phyloP scores from a whole-genome alignment of 2,113 vertebrate genomes.

The Varanus komodoensis region DNA sequence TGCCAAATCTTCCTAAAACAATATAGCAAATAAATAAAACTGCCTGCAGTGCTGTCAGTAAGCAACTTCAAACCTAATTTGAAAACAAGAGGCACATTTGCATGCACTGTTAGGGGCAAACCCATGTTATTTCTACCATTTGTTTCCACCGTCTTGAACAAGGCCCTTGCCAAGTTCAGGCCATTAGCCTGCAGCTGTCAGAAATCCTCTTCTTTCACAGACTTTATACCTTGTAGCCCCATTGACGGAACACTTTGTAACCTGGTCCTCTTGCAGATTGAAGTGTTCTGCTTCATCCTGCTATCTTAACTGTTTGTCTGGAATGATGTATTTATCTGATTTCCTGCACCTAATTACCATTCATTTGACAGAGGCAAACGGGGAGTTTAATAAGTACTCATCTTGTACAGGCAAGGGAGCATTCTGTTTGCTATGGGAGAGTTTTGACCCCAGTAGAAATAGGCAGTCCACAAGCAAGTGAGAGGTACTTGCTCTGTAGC shows the following conservation, averaged over 20 bases:
- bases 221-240: conserved; percentile 36
- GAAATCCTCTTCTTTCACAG: conserved; percentile 29
- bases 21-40: no score
- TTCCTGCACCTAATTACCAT: conserved; percentile 60
- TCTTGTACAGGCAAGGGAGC: conserved; percentile 52
- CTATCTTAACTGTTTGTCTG: conserved; percentile 56
- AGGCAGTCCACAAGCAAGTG: conserved; percentile 26
- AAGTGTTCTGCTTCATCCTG: conserved; percentile 56
- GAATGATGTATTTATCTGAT: conserved; percentile 64
- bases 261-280: conserved; percentile 62
- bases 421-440: conserved; percentile 38
- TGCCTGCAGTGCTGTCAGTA: background rate
- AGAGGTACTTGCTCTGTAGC: conserved; percentile 2
- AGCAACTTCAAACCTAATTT: background rate
- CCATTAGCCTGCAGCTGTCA: conserved; percentile 10
- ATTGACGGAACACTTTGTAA: conserved; percentile 63
- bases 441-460: conserved; percentile 25
- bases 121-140: background rate
- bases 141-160: background rate
- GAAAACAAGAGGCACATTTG: background rate
- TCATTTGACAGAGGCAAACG: conserved; percentile 58
- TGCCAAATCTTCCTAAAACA: background rate
- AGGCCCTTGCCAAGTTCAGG: background rate
- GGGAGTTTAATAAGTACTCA: conserved; percentile 54
- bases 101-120: background rate